Conservation (phyloP, 2,113 vertebrate genomes). For the Tetrao urogallus region DNA sequence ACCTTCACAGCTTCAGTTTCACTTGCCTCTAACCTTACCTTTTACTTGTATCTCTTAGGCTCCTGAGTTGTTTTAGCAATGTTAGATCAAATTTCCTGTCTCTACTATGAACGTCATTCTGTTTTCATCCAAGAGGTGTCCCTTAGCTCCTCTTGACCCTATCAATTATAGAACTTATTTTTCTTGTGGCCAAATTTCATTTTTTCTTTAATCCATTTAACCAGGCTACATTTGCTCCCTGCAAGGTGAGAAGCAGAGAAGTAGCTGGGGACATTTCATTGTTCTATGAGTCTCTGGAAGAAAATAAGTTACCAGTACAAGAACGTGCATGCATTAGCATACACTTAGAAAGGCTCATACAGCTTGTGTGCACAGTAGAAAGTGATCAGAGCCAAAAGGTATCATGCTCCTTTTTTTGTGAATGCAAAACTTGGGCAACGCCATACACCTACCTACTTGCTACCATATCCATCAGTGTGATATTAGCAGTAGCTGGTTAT, state of each 20-base stretch:
- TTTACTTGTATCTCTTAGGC: not conserved
- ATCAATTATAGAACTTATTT: not conserved
- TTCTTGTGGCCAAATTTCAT: not conserved
- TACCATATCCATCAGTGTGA: not conserved
- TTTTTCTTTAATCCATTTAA: constrained; percentile 19
- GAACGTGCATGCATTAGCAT: fast-evolving
- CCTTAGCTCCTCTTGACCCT: not conserved
- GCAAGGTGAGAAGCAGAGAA: not conserved
- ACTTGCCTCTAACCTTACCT: not conserved
- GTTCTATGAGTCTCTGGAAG: not conserved
- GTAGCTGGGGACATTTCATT: not conserved
- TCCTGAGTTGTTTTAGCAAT: not conserved
- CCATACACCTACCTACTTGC: not conserved
- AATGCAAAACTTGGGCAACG: not conserved
- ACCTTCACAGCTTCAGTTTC: not conserved
- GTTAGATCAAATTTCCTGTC: not conserved
- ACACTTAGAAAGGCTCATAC: not conserved
- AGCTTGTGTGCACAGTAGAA: not conserved
- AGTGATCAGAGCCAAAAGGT: fast-evolving
- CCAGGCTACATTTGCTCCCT: not conserved
- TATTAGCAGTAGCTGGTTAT: not conserved
- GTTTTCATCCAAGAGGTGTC: not conserved
- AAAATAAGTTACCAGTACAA: not conserved
- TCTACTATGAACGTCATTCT: not conserved
- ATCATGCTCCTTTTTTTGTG: not conserved